Evolutionary conservation across 53 echinoderm and acorn worm genomes (phyloP).

Genomic region (Mesocentrotus franciscanus): DNA sequence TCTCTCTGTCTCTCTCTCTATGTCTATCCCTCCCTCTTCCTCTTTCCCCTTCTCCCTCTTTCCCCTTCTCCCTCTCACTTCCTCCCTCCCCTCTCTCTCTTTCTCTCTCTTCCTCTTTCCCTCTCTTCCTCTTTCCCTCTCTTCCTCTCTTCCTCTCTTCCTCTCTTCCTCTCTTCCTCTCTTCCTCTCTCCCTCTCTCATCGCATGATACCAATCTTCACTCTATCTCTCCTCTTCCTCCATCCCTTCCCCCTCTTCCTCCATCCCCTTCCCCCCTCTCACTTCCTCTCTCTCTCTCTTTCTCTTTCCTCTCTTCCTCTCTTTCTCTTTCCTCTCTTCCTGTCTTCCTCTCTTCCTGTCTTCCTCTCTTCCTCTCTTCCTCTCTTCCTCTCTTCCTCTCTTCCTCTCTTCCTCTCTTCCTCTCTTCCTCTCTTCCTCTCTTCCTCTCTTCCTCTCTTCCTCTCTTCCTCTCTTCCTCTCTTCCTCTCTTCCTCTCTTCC

Average conservation of each 20-base stretch:
- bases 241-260: neutral
- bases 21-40: no score
- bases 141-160: no score
- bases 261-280: neutral
- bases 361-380: neutral
- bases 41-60: no score
- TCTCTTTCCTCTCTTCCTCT: neutral
- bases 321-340: neutral
- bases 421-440: neutral
- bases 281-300: no score
- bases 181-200: neutral
- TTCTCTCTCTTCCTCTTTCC: no score
- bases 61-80: no score
- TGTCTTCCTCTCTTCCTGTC: neutral
- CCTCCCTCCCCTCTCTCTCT: no score
- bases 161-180: no score
- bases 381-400: neutral
- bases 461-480: neutral
- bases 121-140: neutral
- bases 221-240: no score
- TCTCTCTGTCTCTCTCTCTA: no score
- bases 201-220: no score
- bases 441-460: neutral
- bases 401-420: neutral
- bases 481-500: neutral